phyloP scores from a whole-genome alignment of 2,888 invertebrate genomes.

The Catocala fraxini region DNA sequence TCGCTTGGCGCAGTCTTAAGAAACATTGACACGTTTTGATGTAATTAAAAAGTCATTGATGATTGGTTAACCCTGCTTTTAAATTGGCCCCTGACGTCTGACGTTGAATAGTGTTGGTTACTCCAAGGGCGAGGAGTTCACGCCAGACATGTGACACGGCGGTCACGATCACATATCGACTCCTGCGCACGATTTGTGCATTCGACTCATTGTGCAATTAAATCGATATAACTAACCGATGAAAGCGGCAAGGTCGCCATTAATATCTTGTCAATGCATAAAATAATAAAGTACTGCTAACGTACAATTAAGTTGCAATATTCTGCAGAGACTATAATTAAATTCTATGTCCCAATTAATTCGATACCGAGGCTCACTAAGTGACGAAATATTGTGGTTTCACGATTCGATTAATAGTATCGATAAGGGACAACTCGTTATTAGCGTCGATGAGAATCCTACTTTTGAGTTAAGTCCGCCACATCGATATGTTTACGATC shows the following conservation, averaged over 20 bases:
- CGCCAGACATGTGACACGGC: constrained; percentile 70
- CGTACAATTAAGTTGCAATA: constrained; percentile 49
- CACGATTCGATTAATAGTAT: constrained; percentile 67
- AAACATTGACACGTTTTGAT: constrained; percentile 49
- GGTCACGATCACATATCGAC: constrained; percentile 69
- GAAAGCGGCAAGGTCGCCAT: constrained; percentile 62
- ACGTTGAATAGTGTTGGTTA: constrained; percentile 38
- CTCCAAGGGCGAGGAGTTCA: constrained; percentile 75
- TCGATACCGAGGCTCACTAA: constrained; percentile 59
- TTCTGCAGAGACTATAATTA: constrained; percentile 62
- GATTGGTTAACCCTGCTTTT: constrained; percentile 36
- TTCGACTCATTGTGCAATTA: constrained; percentile 65
- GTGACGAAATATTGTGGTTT: constrained; percentile 73
- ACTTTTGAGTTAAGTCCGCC: constrained; percentile 48
- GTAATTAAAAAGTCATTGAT: constrained; percentile 53
- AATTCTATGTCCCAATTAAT: constrained; percentile 75
- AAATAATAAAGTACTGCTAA: constrained; percentile 48
- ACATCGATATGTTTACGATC: constrained; percentile 52
- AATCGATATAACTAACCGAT: constrained; percentile 50
- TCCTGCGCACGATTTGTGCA: constrained; percentile 67
- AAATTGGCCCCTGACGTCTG: constrained; percentile 43
- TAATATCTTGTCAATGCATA: constrained; percentile 50
- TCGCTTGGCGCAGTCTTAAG: too few relatives aligned
- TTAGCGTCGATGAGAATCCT: constrained; percentile 47
- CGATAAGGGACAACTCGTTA: constrained; percentile 67